These are phyloP conservation scores for Mimachlamys varia DNA, from an alignment of 2,888 invertebrate species.

Conservation along the genomic window DNA sequence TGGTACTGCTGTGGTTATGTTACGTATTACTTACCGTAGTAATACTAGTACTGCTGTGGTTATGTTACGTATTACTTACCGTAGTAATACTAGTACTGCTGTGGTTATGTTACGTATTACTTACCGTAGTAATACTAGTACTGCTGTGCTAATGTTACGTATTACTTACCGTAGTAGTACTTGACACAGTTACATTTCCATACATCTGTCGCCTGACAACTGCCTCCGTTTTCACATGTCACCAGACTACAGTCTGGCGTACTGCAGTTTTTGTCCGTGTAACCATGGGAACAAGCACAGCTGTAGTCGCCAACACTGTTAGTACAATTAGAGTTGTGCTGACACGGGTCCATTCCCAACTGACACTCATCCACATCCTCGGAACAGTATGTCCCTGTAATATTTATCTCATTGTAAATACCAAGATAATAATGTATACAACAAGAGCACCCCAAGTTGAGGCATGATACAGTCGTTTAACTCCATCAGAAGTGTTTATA, in stretches of 20 bases:
- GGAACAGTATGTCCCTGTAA: constrained; percentile 64
- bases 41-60: no score
- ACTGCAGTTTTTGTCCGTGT: constrained; percentile 66
- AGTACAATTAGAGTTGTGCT: constrained; percentile 83
- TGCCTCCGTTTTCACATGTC: constrained; percentile 63
- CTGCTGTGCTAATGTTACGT: no score
- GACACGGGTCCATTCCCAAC: constrained; percentile 79
- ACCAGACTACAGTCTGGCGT: constrained; percentile 62
- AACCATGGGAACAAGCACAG: constrained; percentile 73
- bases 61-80: no score
- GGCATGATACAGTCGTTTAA: no score
- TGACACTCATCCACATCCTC: constrained; percentile 61
- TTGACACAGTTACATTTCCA: constrained; percentile 59
- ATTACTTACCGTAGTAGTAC: constrained; percentile 50
- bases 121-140: no score
- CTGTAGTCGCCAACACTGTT: constrained; percentile 76
- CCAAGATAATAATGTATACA: no score
- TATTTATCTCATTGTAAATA: background rate
- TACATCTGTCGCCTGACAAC: constrained; percentile 54
- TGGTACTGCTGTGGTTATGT: no score
- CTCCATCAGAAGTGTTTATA: no score
- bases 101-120: no score
- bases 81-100: no score
- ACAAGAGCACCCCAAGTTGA: no score
- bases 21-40: no score